These are phyloP conservation scores for Mesaphorura yosii DNA, from an alignment of 1,140 invertebrate species.

Conservation along the genomic window DNA sequence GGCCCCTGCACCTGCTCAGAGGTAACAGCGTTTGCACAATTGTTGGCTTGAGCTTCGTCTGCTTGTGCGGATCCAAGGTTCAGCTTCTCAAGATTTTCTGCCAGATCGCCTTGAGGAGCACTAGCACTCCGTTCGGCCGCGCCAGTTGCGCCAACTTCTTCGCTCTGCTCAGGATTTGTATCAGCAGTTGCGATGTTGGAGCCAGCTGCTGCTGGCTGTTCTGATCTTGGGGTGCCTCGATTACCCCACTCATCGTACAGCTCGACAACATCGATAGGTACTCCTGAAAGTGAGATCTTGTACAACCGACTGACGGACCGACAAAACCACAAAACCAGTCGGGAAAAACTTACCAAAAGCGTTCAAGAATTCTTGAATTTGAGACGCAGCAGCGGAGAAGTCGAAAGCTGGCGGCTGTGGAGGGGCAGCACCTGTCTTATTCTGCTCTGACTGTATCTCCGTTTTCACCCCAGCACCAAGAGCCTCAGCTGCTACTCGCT, in stretches of 20 bases:
- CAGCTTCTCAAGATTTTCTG: conserved; percentile 7
- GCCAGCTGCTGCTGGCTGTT: background rate
- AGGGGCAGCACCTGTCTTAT: background rate
- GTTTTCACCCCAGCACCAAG: background rate
- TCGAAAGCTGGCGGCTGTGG: conserved; percentile 13
- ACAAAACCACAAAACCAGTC: background rate
- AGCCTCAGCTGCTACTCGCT: conserved; percentile 17
- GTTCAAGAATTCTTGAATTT: conserved; percentile 30
- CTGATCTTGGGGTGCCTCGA: conserved; percentile 6
- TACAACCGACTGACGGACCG: background rate
- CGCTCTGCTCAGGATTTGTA: background rate
- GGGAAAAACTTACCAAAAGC: conserved; percentile 17
- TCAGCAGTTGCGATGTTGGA: background rate
- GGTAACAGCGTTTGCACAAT: background rate
- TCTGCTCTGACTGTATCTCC: background rate
- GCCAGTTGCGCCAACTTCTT: background rate
- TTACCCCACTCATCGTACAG: conserved; percentile 24
- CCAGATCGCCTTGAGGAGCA: background rate
- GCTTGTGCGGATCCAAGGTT: conserved; percentile 1
- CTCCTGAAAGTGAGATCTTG: conserved; percentile 14
- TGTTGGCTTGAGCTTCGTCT: background rate
- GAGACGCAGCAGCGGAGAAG: conserved; percentile 19
- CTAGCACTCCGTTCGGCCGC: background rate
- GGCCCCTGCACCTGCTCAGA: background rate
- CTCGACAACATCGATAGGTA: conserved; percentile 30